Base-by-base conservation (phyloP, 2,888 invertebrate genomes). In the Cacoxenus indagator region DNA sequence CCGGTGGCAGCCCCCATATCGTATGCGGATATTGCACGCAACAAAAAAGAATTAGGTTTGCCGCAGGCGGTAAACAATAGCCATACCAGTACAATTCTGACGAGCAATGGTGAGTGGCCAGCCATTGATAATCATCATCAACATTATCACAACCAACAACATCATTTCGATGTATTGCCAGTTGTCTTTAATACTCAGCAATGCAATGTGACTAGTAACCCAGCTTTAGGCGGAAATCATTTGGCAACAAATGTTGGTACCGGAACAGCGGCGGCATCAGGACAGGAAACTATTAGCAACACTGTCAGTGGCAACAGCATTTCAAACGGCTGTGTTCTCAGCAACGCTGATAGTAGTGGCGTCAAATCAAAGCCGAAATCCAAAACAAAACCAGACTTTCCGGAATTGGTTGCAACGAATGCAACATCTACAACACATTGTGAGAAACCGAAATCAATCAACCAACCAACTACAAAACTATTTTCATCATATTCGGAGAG, bases 11-110 rank as follows among this genome's bases (percentile, higher is more conserved):
- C 83, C 4, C 88, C 81, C 77, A 89, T 83, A 87, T 95, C 95
- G 14, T 96, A 95, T 89, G 95, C 95, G 0, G 95, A 95, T 83
- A 95, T 95, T 81, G 93, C 95, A 65, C 91, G 93, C 76, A 82
- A 84, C 24, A 84, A 78, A 64, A 82, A 84, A 69, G 84, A 86
- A 64, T 74, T 78, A 29, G 70, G 67, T 2, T 29, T 59, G 31
- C 57, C 57, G 19, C 31, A 17, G 31, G 68, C 79, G 78, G 79
- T 67, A 66, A 78, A 72, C 61, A 70, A 55, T 24, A 67, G 57
- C 62, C 74, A 77, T 9, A 75, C 68, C n/a, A 22, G 17, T 64
- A 8, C n/a, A n/a, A n/a, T n/a, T n/a, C n/a, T n/a, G n/a, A n/a
- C n/a, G n/a, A 67, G 17, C 29, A 46, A 14, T 43, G 24, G 22